phyloP scores from a whole-genome alignment of 2,888 invertebrate species.

The Alcis repandata region DNA sequence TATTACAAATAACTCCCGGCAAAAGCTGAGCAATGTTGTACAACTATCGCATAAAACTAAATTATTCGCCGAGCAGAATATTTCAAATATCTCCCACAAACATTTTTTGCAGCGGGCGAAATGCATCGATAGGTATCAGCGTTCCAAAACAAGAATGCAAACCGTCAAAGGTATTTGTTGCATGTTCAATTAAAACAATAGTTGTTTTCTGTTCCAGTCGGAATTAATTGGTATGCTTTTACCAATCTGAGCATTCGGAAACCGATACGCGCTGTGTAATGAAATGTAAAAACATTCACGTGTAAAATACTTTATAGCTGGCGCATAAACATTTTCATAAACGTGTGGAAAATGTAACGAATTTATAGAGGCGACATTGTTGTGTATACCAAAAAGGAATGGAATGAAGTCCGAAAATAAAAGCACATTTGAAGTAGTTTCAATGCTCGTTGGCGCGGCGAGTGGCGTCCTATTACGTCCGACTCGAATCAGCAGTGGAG shows the following conservation, averaged over 20 bases:
- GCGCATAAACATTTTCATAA: constrained; percentile 23
- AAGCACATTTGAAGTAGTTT: constrained; percentile 48
- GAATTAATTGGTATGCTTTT: constrained; percentile 43
- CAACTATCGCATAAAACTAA: constrained; percentile 18
- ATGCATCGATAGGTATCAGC: constrained; percentile 35
- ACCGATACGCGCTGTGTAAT: constrained; percentile 35
- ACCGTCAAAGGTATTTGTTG: constrained; percentile 43
- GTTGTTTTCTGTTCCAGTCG: constrained; percentile 35
- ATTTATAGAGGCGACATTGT: constrained; percentile 23
- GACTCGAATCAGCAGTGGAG: constrained; percentile 63
- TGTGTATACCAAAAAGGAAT: constrained; percentile 16
- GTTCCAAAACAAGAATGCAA: constrained; percentile 40
- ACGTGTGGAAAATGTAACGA: constrained; percentile 15
- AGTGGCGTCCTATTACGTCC: constrained; percentile 49
- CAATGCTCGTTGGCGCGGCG: constrained; percentile 43
- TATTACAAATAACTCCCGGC: constrained; percentile 30
- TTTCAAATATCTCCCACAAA: constrained; percentile 30
- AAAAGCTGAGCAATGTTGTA: constrained; percentile 23
- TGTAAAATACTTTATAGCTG: constrained; percentile 27
- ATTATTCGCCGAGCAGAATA: constrained; percentile 30
- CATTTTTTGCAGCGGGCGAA: constrained; percentile 29
- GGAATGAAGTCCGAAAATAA: constrained; percentile 43
- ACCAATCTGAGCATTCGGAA: constrained; percentile 35
- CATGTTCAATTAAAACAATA: constrained; percentile 45
- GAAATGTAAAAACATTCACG: constrained; percentile 31